phyloP scores from a whole-genome alignment of 2,888 invertebrate species.

The Heterodera filipjevi region DNA sequence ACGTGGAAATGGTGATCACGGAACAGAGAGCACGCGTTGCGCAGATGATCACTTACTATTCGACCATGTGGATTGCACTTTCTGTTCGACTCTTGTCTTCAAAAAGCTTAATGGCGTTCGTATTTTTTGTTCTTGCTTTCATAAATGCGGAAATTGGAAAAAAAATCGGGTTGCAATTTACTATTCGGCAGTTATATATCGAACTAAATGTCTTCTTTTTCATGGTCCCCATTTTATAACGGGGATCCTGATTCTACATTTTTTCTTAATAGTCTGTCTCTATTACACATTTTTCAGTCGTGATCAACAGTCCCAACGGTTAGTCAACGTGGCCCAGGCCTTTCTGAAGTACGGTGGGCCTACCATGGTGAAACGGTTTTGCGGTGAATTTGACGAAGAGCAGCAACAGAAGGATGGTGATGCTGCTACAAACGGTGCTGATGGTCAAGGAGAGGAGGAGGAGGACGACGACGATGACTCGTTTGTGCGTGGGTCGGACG shows the following conservation, averaged over 20 bases:
- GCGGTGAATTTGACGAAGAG: conserved; percentile 31
- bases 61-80: conserved; percentile 36
- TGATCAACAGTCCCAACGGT: conserved; percentile 20
- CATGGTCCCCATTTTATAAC: no score
- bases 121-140: no score
- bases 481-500: background rate
- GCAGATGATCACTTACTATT: conserved; percentile 37
- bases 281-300: conserved; percentile 2
- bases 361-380: conserved; percentile 11
- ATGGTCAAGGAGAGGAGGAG: background rate
- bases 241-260: no score
- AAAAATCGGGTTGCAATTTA: no score
- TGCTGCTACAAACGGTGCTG: background rate
- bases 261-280: background rate
- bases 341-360: conserved; percentile 36
- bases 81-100: conserved; percentile 37
- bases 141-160: background rate
- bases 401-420: background rate
- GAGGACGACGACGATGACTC: conserved; percentile 7
- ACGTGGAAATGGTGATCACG: conserved; percentile 29
- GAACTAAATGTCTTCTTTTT: no score
- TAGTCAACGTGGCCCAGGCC: conserved; percentile 41
- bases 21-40: conserved; percentile 18
- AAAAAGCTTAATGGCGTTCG: background rate
- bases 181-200: no score